These are phyloP conservation scores for Vulpes vulpes DNA, from an alignment of 2,113 vertebrate species.

Conservation along the genomic window DNA sequence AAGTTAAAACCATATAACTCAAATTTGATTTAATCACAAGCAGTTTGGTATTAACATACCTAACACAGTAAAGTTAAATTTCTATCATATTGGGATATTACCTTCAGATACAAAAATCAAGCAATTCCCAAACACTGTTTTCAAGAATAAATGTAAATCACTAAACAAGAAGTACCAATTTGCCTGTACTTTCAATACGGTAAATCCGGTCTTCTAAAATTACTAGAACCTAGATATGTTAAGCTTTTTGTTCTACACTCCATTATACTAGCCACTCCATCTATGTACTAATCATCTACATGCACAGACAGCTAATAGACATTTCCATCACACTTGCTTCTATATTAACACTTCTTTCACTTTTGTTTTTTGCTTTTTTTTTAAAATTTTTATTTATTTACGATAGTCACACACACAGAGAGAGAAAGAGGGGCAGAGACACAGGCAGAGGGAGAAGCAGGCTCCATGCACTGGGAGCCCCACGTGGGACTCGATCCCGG, in stretches of 20 bases:
- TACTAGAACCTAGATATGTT: background rate
- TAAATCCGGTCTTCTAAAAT: background rate
- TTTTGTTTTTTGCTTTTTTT: background rate
- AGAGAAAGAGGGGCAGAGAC: no score
- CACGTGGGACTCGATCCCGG: no score
- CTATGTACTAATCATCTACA: background rate
- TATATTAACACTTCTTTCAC: background rate
- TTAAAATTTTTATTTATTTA: no score
- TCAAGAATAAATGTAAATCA: slow-evolving; percentile 11
- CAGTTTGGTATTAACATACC: background rate
- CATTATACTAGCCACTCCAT: background rate
- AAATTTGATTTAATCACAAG: slow-evolving; percentile 6
- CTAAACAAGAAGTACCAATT: background rate
- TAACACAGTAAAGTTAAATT: slow-evolving; percentile 15
- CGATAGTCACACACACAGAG: no score
- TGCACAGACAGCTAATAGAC: background rate
- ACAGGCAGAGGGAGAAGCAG: no score
- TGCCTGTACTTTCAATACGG: background rate
- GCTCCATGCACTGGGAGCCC: no score
- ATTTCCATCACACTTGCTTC: background rate
- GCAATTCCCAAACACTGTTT: slow-evolving; percentile 3
- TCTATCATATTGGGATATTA: background rate
- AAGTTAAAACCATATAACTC: background rate
- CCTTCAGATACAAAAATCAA: slow-evolving; percentile 52
- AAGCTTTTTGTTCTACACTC: background rate